These are phyloP conservation scores for Thalpophila matura DNA, from an alignment of 2,888 invertebrate species.

Conservation along the genomic window DNA sequence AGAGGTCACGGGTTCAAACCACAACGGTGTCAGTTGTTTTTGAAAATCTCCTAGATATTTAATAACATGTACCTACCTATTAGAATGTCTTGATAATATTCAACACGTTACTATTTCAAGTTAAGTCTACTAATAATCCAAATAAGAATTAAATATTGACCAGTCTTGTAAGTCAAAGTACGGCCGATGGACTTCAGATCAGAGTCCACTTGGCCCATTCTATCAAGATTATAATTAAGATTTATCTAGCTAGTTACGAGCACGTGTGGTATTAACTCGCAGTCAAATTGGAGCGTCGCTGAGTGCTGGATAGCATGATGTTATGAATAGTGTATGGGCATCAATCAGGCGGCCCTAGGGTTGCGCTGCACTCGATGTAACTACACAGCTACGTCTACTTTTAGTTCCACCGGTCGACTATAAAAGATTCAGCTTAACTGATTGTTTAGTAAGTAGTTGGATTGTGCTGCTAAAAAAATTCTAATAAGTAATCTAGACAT, in stretches of 20 bases:
- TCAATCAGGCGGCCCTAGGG: background rate
- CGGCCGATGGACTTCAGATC: background rate
- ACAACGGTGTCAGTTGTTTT: too few relatives aligned
- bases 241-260: conserved; percentile 20
- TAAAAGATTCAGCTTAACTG: too few relatives aligned
- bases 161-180: background rate
- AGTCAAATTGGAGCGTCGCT: background rate
- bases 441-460: too few relatives aligned
- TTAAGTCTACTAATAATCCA: background rate
- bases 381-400: background rate
- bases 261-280: background rate
- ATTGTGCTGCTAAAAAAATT: too few relatives aligned
- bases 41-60: too few relatives aligned
- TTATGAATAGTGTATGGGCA: background rate
- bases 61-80: too few relatives aligned
- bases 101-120: background rate
- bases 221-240: conserved; percentile 4
- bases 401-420: background rate
- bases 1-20: too few relatives aligned
- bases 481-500: too few relatives aligned
- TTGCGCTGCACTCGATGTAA: too few relatives aligned
- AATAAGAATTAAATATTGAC: background rate
- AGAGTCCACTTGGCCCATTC: background rate
- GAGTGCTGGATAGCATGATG: background rate
- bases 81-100: too few relatives aligned